Conservation (phyloP, 2,797 vertebrate genomes). For the Melopsittacus undulatus region DNA sequence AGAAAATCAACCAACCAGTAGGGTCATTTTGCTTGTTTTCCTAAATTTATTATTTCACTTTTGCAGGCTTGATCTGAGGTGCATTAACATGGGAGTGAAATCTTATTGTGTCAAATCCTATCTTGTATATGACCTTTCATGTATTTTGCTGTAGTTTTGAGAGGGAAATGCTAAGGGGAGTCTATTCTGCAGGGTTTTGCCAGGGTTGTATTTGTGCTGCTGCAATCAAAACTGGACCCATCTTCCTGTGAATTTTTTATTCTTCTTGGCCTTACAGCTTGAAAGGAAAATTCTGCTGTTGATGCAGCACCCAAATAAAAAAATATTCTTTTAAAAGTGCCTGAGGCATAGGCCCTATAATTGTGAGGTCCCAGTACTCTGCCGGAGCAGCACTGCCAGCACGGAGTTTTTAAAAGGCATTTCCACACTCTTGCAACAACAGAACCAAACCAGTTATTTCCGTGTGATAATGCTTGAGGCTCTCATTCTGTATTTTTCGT, state of each 20-base stretch:
- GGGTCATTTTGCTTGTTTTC: slow-evolving; percentile 86
- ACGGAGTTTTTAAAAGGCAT: neutral
- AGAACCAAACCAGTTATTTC: neutral
- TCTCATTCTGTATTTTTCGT: neutral
- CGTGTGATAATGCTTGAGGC: neutral
- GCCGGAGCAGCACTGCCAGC: neutral
- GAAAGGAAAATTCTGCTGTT: neutral
- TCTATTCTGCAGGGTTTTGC: slow-evolving; percentile 28
- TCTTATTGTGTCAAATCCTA: slow-evolving; percentile 76
- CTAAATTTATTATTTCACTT: slow-evolving; percentile 85
- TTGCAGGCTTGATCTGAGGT: slow-evolving; percentile 76
- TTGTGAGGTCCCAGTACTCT: accelerated
- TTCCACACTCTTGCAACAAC: neutral
- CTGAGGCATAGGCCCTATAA: neutral
- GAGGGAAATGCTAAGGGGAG: slow-evolving; percentile 37
- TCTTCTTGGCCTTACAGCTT: neutral
- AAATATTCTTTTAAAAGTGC: neutral
- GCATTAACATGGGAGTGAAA: slow-evolving; percentile 76
- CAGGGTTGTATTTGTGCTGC: neutral
- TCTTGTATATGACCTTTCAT: slow-evolving; percentile 78
- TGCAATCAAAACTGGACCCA: slow-evolving; percentile 19
- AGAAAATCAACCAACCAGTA: slow-evolving; percentile 83
- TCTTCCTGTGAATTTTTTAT: neutral
- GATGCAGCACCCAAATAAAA: neutral
- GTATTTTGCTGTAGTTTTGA: slow-evolving; percentile 35